A percentile compares a stretch with the other conserved stretches of the same genome.
Conservation (phyloP, 35 echinoderm and acorn worm genomes). For the Lytechinus pictus region DNA sequence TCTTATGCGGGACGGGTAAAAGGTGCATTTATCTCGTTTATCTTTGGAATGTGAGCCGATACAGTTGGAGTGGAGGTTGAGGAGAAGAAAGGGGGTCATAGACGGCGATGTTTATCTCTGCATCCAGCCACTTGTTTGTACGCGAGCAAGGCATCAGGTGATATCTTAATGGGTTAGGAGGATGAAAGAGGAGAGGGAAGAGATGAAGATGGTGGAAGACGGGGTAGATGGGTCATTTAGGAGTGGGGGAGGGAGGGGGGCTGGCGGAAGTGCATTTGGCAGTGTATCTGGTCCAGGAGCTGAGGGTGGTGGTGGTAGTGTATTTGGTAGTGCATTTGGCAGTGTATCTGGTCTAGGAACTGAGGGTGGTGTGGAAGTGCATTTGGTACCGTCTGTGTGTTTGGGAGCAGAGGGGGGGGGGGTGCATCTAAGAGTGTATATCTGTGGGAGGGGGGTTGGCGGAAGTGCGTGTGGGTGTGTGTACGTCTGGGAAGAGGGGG, state of each 20-base stretch:
- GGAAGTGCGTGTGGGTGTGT: too few relatives aligned
- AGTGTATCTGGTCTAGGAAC: too few relatives aligned
- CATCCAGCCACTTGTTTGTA: slow-evolving; percentile 1
- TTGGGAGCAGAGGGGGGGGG: too few relatives aligned
- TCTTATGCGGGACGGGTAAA: neutral
- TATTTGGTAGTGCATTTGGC: neutral
- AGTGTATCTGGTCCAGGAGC: too few relatives aligned
- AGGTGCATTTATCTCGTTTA: slow-evolving; percentile 4
- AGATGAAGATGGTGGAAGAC: neutral
- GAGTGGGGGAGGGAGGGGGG: neutral
- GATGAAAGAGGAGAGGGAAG: neutral
- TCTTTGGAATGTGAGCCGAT: neutral
- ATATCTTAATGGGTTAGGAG: slow-evolving; percentile 3
- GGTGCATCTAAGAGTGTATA: too few relatives aligned
- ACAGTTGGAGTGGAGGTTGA: neutral
- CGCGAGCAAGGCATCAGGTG: neutral
- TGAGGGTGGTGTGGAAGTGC: too few relatives aligned
- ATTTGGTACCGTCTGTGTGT: too few relatives aligned
- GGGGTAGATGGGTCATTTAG: neutral
- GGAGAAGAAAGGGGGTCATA: neutral
- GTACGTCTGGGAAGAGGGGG: too few relatives aligned
- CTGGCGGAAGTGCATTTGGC: too few relatives aligned
- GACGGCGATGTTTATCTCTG: neutral
- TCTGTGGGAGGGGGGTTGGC: too few relatives aligned
- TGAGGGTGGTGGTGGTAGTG: neutral